Evolutionary conservation across 2,888 invertebrate species (phyloP), one percentile per base, ranked within the genome.

Genomic region (Lasioglossum leucozonium): DNA sequence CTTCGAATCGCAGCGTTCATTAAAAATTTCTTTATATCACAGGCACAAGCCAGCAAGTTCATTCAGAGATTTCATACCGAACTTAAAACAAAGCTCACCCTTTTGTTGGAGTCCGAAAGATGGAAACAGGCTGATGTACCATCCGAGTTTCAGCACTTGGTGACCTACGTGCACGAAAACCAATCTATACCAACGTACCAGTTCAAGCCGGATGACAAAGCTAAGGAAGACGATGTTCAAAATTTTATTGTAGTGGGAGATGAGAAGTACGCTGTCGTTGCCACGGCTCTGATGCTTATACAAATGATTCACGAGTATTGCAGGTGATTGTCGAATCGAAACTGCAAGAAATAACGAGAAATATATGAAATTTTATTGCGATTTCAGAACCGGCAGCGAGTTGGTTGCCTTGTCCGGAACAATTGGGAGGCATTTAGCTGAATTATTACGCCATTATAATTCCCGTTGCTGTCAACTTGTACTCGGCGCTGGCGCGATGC

Each of bases 51-150:
- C 0, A 98, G 97, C 93, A 97, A 98, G 93, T 99, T 98, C 95
- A 98, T 99, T 77, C 97, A 98, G 93, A 97, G 97, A 92, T 98
- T 99, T 95, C 99, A 99, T 95, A 96, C 97, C 65, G 98, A 99
- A 93, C 96, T 98, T 72, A 98, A 98, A 95, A 97, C 96, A 77
- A 98, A 99, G 95, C 95, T 99, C 78, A 97, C 97, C 67, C 95
- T 98, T 85, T 96, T 99, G 58, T 95, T 99, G 71, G 99, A 99
- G 94, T 97, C 97, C 87, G 99, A 99, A 95, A 96, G 98, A 84
- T 99, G 99, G 99, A 98, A 98, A 93, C 97, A 97, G 91, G 98
- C 98, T 6, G 98, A 99, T 92, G 98, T 99, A 76, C 98, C 99
- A 0, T 96, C 96, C 88, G 98, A 98, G 94, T 97, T 99, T 94